Conservation (phyloP, 2,113 vertebrate genomes). For the Scalopus aquaticus region DNA sequence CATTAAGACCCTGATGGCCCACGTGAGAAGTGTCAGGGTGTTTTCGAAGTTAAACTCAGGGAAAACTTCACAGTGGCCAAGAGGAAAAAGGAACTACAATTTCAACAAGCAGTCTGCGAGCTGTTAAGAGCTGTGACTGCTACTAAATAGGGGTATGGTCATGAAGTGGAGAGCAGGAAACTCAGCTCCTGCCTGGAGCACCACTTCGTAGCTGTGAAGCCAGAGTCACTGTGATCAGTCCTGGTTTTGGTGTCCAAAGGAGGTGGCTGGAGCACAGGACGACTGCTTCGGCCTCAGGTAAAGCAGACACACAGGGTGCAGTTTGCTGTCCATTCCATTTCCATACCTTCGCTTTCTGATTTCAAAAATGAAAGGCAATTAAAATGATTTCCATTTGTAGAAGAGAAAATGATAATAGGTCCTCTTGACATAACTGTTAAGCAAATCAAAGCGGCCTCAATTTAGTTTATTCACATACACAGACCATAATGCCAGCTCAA, state of each 20-base stretch:
- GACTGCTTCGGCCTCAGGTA: rapidly evolving
- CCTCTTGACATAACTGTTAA: background rate
- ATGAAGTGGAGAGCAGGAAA: background rate
- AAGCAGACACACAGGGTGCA: background rate
- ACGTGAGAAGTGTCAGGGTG: background rate
- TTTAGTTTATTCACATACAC: background rate
- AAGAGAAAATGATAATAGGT: background rate
- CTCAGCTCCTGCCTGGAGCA: background rate
- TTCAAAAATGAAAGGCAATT: slow-evolving; percentile 52
- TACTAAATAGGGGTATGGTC: background rate
- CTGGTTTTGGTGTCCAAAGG: background rate
- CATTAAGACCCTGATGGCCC: background rate
- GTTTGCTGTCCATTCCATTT: background rate
- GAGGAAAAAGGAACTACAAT: background rate
- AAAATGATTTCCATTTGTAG: background rate
- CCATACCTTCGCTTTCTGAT: background rate
- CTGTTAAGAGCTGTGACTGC: background rate
- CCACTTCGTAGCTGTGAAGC: background rate
- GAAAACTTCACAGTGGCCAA: background rate
- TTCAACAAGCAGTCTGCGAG: background rate
- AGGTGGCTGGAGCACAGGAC: no score
- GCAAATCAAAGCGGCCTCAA: background rate
- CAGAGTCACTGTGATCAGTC: background rate
- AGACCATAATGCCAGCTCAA: background rate
- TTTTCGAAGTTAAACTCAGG: background rate